Percentiles rank a stretch among this genome's conserved stretches.
phyloP scores from a whole-genome alignment of 1,140 invertebrate species.

The Argopecten irradians region DNA sequence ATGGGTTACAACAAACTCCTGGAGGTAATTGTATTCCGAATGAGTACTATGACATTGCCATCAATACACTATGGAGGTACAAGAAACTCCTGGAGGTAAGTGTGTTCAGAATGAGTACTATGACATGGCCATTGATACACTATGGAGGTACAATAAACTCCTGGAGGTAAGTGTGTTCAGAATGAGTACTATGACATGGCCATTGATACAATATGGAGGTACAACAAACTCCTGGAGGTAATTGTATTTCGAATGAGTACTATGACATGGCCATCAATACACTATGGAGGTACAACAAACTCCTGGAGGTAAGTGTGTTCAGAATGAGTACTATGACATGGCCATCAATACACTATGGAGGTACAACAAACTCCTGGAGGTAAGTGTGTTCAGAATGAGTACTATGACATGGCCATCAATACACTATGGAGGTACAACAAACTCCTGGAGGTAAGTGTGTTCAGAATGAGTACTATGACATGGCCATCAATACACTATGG shows the following conservation, averaged over 20 bases:
- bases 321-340: constrained; percentile 60
- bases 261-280: constrained; percentile 67
- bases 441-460: constrained; percentile 39
- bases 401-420: constrained; percentile 66
- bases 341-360: constrained; percentile 62
- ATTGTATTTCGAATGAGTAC: constrained; percentile 42
- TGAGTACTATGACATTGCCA: constrained; percentile 63
- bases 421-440: constrained; percentile 56
- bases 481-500: constrained; percentile 62
- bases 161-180: constrained; percentile 46
- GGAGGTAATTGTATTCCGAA: constrained; percentile 39
- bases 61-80: constrained; percentile 61
- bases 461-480: constrained; percentile 60
- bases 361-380: constrained; percentile 50
- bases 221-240: constrained; percentile 50
- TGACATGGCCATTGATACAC: constrained; percentile 65
- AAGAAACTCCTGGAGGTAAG: constrained; percentile 45
- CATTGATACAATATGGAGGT: constrained; percentile 61
- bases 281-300: constrained; percentile 53
- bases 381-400: constrained; percentile 50
- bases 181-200: constrained; percentile 62
- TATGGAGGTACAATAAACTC: constrained; percentile 53
- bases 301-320: constrained; percentile 41
- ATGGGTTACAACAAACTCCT: constrained; percentile 49
- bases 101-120: constrained; percentile 54